Percentiles rank a stretch among this genome's conserved stretches.
phyloP scores from a whole-genome alignment of 2,888 invertebrate genomes.

The Theretra japonica region DNA sequence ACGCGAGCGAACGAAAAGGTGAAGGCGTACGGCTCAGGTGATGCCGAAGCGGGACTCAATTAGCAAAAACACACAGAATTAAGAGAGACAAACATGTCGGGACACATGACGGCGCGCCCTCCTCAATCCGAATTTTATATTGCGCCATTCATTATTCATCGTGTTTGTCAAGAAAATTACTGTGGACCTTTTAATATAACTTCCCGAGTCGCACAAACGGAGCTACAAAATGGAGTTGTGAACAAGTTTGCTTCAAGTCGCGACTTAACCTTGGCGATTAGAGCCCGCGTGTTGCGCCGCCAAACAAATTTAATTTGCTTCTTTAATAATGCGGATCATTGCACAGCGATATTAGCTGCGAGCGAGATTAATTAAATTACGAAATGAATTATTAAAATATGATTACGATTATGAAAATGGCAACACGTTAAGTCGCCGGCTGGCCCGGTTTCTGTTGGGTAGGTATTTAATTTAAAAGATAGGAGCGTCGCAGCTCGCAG shows the following conservation, averaged over 20 bases:
- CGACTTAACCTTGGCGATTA: constrained; percentile 74
- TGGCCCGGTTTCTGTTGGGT: constrained; percentile 29
- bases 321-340: constrained; percentile 70
- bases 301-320: constrained; percentile 69
- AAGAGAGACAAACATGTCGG: constrained; percentile 80
- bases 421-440: constrained; percentile 18
- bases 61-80: constrained; percentile 83
- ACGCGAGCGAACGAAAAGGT: constrained; percentile 46
- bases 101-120: constrained; percentile 73
- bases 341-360: constrained; percentile 43
- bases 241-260: constrained; percentile 68
- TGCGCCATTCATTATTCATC: constrained; percentile 80
- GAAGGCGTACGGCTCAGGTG: constrained; percentile 58
- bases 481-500: constrained; percentile 41
- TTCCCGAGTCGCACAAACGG: constrained; percentile 72
- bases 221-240: constrained; percentile 77
- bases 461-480: constrained; percentile 73
- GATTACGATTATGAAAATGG: constrained; percentile 22
- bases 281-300: constrained; percentile 66
- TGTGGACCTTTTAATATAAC: constrained; percentile 85
- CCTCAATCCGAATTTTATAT: constrained; percentile 83
- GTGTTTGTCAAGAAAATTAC: constrained; percentile 83
- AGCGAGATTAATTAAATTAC: constrained; percentile 33
- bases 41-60: constrained; percentile 75
- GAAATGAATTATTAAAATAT: constrained; percentile 27